Evolutionary conservation across 2,888 invertebrate species (phyloP).

Genomic region (Anaspis maculata): DNA sequence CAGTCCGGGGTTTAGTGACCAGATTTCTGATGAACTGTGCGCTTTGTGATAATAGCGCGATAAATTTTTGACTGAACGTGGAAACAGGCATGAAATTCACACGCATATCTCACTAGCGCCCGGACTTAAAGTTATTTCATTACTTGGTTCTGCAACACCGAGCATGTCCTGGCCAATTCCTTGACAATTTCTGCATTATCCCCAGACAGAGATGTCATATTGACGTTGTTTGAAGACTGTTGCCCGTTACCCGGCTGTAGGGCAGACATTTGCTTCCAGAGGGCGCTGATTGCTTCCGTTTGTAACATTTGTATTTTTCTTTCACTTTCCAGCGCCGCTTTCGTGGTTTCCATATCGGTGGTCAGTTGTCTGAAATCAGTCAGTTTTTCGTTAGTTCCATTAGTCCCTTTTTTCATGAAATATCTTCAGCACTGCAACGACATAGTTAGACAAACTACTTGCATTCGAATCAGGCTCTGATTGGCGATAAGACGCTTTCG

Average conservation of each 20-base stretch:
- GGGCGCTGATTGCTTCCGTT: constrained; percentile 83
- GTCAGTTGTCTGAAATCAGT: constrained; percentile 58
- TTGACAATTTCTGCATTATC: constrained; percentile 57
- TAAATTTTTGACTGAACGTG: no score
- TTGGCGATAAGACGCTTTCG: no score
- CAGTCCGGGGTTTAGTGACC: no score
- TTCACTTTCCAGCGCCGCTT: constrained; percentile 76
- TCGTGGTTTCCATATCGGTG: constrained; percentile 77
- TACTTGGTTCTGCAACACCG: constrained; percentile 65
- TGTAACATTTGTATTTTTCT: constrained; percentile 78
- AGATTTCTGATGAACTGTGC: no score
- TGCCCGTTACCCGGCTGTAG: constrained; percentile 45
- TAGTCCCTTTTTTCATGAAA: not conserved
- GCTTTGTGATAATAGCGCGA: no score
- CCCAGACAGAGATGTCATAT: constrained; percentile 30
- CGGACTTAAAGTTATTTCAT: no score
- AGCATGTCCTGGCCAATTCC: constrained; percentile 69
- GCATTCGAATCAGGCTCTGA: no score
- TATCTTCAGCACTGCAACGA: no score
- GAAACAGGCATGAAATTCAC: no score
- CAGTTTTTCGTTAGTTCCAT: not conserved
- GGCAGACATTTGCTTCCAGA: constrained; percentile 80
- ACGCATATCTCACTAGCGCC: no score
- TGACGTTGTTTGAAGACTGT: constrained; percentile 13
- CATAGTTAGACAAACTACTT: no score